Percentiles rank a stretch among this genome's conserved stretches.
Conservation (phyloP, 2,888 invertebrate genomes). For the Omphaloscelis lunosa region DNA sequence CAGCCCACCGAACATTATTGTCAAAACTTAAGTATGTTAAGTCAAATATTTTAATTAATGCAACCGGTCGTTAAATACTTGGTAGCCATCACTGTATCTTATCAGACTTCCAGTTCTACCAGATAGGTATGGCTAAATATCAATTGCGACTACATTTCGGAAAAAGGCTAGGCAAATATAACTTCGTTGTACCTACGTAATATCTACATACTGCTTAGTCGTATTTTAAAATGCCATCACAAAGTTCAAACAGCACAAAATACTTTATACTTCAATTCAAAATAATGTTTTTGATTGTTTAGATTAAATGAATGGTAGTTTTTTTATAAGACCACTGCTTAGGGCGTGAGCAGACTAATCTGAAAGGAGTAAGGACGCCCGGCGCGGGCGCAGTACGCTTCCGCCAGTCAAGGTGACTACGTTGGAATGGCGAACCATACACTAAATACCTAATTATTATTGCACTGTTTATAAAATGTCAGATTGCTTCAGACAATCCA, state of each 20-base stretch:
- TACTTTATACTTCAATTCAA: neutral
- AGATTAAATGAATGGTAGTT: conserved; percentile 3
- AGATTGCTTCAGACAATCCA: conserved; percentile 58
- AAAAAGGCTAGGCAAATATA: neutral
- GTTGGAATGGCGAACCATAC: conserved; percentile 68
- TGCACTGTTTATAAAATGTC: conserved; percentile 63
- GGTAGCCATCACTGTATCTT: neutral
- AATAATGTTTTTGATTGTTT: conserved; percentile 2
- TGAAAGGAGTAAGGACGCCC: conserved; percentile 85
- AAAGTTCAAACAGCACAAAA: neutral
- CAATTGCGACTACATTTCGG: neutral
- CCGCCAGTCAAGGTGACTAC: conserved; percentile 85
- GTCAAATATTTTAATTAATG: neutral
- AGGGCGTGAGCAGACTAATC: conserved; percentile 74
- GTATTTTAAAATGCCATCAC: too few relatives aligned
- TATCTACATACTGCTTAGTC: neutral
- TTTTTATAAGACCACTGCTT: conserved; percentile 57
- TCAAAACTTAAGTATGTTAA: too few relatives aligned
- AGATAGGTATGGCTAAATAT: neutral
- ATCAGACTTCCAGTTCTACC: neutral
- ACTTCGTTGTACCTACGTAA: neutral
- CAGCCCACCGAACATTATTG: neutral
- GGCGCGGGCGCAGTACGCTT: conserved; percentile 77
- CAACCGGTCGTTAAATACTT: neutral
- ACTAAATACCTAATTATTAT: conserved; percentile 68